Conservation (phyloP, 2,888 invertebrate genomes). For the Dasysyrphus albostriatus region DNA sequence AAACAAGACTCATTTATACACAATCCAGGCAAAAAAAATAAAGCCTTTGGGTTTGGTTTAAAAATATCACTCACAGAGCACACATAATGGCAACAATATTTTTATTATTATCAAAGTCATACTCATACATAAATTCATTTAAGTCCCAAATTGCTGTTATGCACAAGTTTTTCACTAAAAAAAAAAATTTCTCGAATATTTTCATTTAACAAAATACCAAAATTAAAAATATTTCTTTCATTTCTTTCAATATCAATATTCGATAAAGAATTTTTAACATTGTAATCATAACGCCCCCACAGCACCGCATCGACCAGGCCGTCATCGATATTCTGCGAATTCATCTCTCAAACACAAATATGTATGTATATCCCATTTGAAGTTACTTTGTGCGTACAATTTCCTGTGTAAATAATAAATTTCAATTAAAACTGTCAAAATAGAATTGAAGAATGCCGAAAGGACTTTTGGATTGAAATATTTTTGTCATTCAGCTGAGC, state of each 20-base stretch:
- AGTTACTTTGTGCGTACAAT: conserved; percentile 18
- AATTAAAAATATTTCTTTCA: background rate
- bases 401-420: conserved; percentile 71
- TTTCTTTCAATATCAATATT: background rate
- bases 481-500: conserved; percentile 21
- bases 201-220: background rate
- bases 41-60: too few relatives aligned
- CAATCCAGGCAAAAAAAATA: too few relatives aligned
- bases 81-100: too few relatives aligned
- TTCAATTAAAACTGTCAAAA: conserved; percentile 74
- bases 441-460: conserved; percentile 32
- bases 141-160: background rate
- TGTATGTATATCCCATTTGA: conserved; percentile 8
- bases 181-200: background rate
- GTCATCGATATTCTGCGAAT: conserved; percentile 17
- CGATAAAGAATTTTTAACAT: conserved; percentile 5
- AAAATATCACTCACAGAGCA: too few relatives aligned
- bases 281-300: conserved; percentile 16
- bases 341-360: conserved; percentile 21
- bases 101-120: too few relatives aligned
- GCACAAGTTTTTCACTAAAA: background rate
- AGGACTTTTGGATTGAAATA: conserved; percentile 52
- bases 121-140: too few relatives aligned
- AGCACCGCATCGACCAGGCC: conserved; percentile 22
- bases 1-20: too few relatives aligned